Evolutionary conservation across 2,113 vertebrate species (phyloP).

Genomic region (Pitta sordida): DNA sequence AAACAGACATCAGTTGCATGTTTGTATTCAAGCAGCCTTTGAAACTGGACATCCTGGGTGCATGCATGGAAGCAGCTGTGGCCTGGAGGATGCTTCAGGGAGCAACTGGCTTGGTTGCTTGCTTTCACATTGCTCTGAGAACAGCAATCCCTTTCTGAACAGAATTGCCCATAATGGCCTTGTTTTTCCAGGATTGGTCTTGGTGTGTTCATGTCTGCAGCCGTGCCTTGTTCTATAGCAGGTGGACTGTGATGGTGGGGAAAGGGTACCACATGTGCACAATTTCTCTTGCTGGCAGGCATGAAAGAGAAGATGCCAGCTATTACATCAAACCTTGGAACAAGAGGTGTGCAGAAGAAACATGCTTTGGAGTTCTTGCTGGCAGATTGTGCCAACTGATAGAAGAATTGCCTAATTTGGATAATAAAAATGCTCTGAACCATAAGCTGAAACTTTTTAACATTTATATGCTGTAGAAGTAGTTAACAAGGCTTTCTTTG

Average conservation of each 20-base stretch:
- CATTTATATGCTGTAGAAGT: slow-evolving; percentile 44
- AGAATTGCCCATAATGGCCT: background rate
- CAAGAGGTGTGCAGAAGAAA: background rate
- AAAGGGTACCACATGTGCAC: background rate
- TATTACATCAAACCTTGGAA: slow-evolving; percentile 45
- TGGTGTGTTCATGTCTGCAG: background rate
- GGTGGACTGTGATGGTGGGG: background rate
- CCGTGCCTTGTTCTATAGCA: background rate
- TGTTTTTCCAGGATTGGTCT: background rate
- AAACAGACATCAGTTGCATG: background rate
- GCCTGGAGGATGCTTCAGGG: background rate
- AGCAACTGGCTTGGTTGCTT: background rate
- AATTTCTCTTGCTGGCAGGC: background rate
- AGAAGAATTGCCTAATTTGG: background rate
- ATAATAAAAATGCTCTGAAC: slow-evolving; percentile 31
- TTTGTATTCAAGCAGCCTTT: background rate
- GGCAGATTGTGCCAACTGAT: background rate
- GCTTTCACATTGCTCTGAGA: background rate
- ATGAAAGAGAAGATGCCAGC: background rate
- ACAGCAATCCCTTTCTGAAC: background rate
- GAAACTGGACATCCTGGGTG: background rate
- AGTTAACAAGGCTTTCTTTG: slow-evolving; percentile 63
- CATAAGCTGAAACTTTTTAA: slow-evolving; percentile 22
- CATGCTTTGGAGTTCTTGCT: background rate
- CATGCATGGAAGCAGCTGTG: background rate